Conservation (phyloP, 2,888 invertebrate species). For the Ophion ventricosus region DNA sequence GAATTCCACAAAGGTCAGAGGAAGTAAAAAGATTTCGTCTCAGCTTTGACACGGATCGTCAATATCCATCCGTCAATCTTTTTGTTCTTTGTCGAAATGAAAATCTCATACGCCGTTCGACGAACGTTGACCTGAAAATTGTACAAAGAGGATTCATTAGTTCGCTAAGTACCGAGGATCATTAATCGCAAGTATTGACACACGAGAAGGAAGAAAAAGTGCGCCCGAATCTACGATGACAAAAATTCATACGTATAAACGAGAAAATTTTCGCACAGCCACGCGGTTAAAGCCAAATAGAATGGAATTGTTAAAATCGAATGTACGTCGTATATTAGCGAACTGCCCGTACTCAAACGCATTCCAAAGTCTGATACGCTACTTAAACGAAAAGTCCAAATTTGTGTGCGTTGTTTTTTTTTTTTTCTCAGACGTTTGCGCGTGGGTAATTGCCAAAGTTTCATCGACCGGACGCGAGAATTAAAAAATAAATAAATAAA, state of each 20-base stretch:
- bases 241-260: background rate
- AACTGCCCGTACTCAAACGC: constrained; percentile 50
- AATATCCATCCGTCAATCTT: constrained; percentile 9
- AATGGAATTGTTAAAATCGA: constrained; percentile 11
- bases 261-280: background rate
- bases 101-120: background rate
- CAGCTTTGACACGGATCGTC: background rate
- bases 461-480: constrained; percentile 50
- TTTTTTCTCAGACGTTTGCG: constrained; percentile 26
- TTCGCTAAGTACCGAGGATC: constrained; percentile 7
- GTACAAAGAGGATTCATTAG: constrained; percentile 40
- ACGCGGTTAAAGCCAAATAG: constrained; percentile 3
- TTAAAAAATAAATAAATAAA: too few species aligned
- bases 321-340: constrained; percentile 29
- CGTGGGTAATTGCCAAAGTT: constrained; percentile 40
- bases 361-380: constrained; percentile 62
- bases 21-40: background rate
- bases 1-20: constrained; percentile 41
- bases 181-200: constrained; percentile 1
- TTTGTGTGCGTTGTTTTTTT: constrained; percentile 18
- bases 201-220: background rate
- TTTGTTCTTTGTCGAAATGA: constrained; percentile 3
- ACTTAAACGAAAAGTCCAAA: constrained; percentile 34
- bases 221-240: background rate
- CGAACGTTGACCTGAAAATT: constrained; percentile 30